A percentile compares a stretch with the other conserved stretches of the same genome.
phyloP scores from a whole-genome alignment of 2,888 invertebrate species.

The Machimus rusticus region DNA sequence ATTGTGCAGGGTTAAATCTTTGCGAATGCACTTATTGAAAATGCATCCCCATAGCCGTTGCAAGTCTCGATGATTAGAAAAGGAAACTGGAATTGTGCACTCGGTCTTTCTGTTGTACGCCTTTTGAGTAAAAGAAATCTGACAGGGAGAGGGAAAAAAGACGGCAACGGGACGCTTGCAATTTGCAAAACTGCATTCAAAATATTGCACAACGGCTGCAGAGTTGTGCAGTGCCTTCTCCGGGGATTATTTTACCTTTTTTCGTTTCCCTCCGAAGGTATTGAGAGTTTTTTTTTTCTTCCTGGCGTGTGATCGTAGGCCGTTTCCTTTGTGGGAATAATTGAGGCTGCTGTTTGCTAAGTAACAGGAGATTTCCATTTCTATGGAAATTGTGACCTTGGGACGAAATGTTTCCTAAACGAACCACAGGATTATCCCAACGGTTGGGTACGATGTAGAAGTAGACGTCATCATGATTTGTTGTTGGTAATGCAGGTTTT shows the following conservation, averaged over 20 bases:
- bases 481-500: neutral
- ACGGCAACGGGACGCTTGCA: neutral
- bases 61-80: neutral
- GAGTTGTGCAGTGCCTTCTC: neutral
- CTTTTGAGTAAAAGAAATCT: neutral
- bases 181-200: neutral
- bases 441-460: neutral
- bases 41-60: neutral
- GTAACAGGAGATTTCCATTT: neutral
- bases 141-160: neutral
- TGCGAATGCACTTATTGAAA: neutral
- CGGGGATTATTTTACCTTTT: neutral
- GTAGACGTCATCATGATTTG: neutral
- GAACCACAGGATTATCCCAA: neutral
- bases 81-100: neutral
- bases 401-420: neutral
- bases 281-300: neutral
- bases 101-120: neutral
- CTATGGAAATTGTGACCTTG: neutral
- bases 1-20: neutral
- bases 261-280: neutral
- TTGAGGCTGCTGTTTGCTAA: neutral
- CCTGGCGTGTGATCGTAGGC: neutral
- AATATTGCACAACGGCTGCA: neutral
- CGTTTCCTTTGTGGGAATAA: neutral